Conservation (phyloP, 1,140 invertebrate species). For the Megalonaias nervosa region DNA sequence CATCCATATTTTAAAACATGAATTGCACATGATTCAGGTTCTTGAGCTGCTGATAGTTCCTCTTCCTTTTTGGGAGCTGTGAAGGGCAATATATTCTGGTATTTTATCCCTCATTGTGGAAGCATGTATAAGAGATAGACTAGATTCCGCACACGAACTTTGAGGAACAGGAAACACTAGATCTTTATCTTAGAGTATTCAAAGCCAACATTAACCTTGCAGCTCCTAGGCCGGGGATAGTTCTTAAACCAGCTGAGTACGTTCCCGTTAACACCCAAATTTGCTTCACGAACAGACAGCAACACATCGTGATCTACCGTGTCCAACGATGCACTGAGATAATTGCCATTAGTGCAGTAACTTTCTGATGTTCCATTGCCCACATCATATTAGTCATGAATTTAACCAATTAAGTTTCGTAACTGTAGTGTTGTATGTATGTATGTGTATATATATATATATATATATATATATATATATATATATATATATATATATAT, state of each 20-base stretch:
- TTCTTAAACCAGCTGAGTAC: slow-evolving; percentile 20
- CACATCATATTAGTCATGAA: slow-evolving; percentile 22
- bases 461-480: too few relatives aligned
- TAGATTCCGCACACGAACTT: slow-evolving; percentile 26
- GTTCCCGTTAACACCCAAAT: slow-evolving; percentile 7
- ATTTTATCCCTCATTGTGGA: too few relatives aligned
- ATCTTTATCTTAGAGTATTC: slow-evolving; percentile 1
- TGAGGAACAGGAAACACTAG: slow-evolving; percentile 26
- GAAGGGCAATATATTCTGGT: too few relatives aligned
- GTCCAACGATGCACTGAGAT: slow-evolving; percentile 28
- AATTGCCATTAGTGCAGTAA: slow-evolving; percentile 20
- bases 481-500: too few relatives aligned
- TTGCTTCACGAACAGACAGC: neutral
- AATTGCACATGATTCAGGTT: too few relatives aligned
- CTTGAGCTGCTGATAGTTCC: too few relatives aligned
- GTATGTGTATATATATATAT: too few relatives aligned
- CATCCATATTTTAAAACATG: too few relatives aligned
- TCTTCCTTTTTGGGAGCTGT: too few relatives aligned
- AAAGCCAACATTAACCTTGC: slow-evolving; percentile 18
- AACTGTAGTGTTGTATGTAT: slow-evolving; percentile 16
- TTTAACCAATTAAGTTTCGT: slow-evolving; percentile 22
- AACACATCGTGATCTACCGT: slow-evolving; percentile 20
- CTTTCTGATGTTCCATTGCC: slow-evolving; percentile 27
- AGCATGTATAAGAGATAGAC: slow-evolving; percentile 29
- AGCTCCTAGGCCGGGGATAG: slow-evolving; percentile 26